Conservation (phyloP, 2,888 invertebrate genomes). For the Pterostichus niger region DNA sequence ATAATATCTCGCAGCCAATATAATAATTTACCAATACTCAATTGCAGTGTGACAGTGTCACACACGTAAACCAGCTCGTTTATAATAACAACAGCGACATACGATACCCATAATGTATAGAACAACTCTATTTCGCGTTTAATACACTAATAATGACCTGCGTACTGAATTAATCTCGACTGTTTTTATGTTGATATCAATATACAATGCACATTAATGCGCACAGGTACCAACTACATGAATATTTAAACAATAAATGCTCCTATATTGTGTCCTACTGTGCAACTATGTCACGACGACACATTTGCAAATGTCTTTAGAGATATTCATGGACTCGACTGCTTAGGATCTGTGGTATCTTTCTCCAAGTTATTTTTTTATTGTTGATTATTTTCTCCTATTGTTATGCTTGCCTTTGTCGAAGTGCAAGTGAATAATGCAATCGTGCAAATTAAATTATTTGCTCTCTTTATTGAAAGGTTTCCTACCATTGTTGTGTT, state of each 20-base stretch:
- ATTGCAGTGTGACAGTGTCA: not conserved
- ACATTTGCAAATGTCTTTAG: conserved; percentile 45
- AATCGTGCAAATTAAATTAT: conserved; percentile 28
- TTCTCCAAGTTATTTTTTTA: conserved; percentile 26
- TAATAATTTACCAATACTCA: conserved; percentile 5
- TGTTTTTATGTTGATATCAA: conserved; percentile 39
- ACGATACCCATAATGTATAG: conserved; percentile 23
- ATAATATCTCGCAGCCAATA: conserved; percentile 6
- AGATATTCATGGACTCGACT: conserved; percentile 26
- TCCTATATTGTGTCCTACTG: conserved; percentile 47
- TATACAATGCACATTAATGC: conserved; percentile 55
- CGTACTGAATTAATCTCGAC: conserved; percentile 36
- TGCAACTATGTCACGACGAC: conserved; percentile 25
- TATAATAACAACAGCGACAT: conserved; percentile 31
- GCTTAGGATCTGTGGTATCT: not conserved
- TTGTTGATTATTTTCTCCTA: conserved; percentile 12
- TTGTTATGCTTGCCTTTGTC: conserved; percentile 32
- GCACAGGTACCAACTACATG: conserved; percentile 51
- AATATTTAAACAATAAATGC: conserved; percentile 51
- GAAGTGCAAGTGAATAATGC: conserved; percentile 5
- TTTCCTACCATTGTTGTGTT: not conserved
- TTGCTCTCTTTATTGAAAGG: not conserved
- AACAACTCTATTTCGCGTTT: conserved; percentile 32
- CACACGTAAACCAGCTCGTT: not conserved
- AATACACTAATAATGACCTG: conserved; percentile 28